Evolutionary conservation across 2,888 invertebrate species (phyloP), one percentile per base, ranked within the genome.

Genomic region (Pyrrhia umbra): DNA sequence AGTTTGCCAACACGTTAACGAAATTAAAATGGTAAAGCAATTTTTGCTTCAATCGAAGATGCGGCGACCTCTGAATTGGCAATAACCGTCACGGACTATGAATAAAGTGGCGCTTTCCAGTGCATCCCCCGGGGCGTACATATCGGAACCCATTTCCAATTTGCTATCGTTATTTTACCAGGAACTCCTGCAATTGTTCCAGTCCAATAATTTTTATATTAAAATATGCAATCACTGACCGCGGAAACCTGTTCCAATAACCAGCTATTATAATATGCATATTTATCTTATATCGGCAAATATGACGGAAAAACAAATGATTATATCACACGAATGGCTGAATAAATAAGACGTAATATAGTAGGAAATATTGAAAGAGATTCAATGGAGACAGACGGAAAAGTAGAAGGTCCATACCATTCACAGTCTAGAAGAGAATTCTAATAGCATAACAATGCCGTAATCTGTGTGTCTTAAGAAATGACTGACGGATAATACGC

Each of bases 101-200:
- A 70, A 45, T 58, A 52, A 55, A 51, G 39, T 55, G 30, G 60
- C 47, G 42, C 37, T 55, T 34, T n/a, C 25, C 37, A 58, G 46
- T 49, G 63, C 63, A 70, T 25, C 76, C 71, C 62, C 64, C 47
- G 27, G 49, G 51, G 60, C 58, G 16, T 23, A 40, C 62, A 73
- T 27, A 73, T 20, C 62, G 47, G 18, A 6, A 15, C 20, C 54
- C 54, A 69, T 63, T 69, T 65, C 58, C 79, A 68, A 79, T 79
- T 66, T 51, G 34, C 37, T 16, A 42, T 43, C 60, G 68, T 43
- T 73, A 58, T 60, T 73, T 56, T 57, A 43, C 39, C 42, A 42
- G 21, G 30, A 54, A 51, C 56, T 46, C 25, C 40, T 52, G 47
- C 68, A 57, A 54, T 57, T 68, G 52, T 77, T 77, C 68, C 68